Evolutionary conservation across 1,140 invertebrate genomes (phyloP).

Genomic region (Bombus impatiens): DNA sequence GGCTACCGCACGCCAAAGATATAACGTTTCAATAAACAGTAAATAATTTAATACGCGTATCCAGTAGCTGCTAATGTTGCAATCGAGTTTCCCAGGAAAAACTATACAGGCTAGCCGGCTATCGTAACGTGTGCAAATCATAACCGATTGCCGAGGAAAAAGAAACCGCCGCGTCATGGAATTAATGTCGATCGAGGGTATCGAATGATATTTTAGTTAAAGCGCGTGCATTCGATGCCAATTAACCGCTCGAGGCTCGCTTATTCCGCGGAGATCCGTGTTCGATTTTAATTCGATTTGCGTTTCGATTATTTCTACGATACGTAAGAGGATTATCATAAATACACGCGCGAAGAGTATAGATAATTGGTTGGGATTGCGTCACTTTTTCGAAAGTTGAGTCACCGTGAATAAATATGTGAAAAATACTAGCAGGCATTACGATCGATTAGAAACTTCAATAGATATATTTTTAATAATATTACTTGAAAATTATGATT

Average conservation of each 20-base stretch:
- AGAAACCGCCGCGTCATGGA: slow-evolving; percentile 2
- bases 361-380: no score
- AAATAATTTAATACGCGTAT: slow-evolving; percentile 37
- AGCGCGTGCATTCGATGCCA: not conserved
- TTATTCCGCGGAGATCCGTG: not conserved
- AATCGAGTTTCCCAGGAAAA: slow-evolving; percentile 23
- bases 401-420: no score
- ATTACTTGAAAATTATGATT: no score
- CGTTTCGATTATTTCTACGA: not conserved
- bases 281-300: not conserved
- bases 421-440: no score
- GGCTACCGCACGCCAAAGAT: slow-evolving; percentile 6
- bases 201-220: slow-evolving; percentile 34
- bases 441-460: no score
- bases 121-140: slow-evolving; percentile 24
- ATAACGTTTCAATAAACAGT: slow-evolving; percentile 35
- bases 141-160: not conserved
- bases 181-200: slow-evolving; percentile 13
- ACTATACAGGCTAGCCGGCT: no score
- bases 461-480: no score
- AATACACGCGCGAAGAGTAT: no score
- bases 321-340: not conserved
- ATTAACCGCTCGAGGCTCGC: slow-evolving; percentile 16
- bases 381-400: no score
- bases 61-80: slow-evolving; percentile 36